These are phyloP conservation scores for Chrysomela aeneicollis DNA, from an alignment of 2,888 invertebrate species.

Conservation along the genomic window DNA sequence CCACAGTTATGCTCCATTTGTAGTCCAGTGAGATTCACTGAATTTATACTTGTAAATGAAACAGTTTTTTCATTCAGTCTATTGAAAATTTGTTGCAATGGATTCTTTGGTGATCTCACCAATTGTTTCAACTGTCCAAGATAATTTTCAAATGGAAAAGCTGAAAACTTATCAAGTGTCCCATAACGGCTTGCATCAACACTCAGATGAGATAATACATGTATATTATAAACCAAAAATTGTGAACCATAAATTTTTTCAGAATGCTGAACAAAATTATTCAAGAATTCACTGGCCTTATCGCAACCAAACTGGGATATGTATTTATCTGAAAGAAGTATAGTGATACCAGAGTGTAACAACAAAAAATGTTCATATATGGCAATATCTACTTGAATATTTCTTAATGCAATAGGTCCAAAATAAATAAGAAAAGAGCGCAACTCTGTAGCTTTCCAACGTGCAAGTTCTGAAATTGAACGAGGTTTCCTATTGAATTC, in stretches of 20 bases:
- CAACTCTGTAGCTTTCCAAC: constrained; percentile 24
- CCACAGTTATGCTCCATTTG: background rate
- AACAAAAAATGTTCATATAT: constrained; percentile 7
- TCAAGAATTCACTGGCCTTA: background rate
- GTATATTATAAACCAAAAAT: constrained; percentile 35
- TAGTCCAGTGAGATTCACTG: background rate
- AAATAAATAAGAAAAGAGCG: constrained; percentile 9
- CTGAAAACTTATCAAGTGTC: constrained; percentile 33
- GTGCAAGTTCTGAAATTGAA: constrained; percentile 23
- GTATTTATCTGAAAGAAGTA: background rate
- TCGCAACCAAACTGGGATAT: constrained; percentile 2
- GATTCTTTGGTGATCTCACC: constrained; percentile 27
- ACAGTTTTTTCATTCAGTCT: constrained; percentile 5
- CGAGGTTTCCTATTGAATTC: constrained; percentile 34
- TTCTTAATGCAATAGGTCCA: background rate
- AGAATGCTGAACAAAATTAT: constrained; percentile 4
- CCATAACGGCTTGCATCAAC: constrained; percentile 36
- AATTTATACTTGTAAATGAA: background rate
- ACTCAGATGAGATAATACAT: constrained; percentile 34
- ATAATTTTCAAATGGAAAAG: too few relatives aligned
- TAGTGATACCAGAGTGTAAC: constrained; percentile 7
- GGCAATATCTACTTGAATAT: background rate
- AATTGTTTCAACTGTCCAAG: too few relatives aligned
- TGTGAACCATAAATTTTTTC: constrained; percentile 32
- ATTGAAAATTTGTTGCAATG: constrained; percentile 27